Conservation (phyloP, 1,140 invertebrate genomes). For the Drosophila azteca region DNA sequence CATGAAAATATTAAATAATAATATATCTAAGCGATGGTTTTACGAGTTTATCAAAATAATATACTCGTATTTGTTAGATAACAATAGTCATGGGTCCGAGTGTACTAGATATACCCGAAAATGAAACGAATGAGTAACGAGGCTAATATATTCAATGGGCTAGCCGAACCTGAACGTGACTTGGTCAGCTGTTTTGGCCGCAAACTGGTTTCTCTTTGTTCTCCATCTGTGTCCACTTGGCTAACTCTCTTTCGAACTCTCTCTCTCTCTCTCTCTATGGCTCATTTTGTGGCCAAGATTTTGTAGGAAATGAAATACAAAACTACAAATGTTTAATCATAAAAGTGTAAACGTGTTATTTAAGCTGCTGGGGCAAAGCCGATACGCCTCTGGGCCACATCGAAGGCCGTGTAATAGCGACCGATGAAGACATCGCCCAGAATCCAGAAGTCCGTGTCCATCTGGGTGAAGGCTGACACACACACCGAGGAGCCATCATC, state of each 20-base stretch:
- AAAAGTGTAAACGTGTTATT: background rate
- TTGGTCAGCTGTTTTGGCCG: constrained; percentile 34
- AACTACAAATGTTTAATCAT: background rate
- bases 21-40: no score
- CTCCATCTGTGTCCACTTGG: background rate
- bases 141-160: constrained; percentile 26
- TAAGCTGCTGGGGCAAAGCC: constrained; percentile 84
- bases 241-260: constrained; percentile 5
- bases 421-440: constrained; percentile 87
- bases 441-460: constrained; percentile 47
- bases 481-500: constrained; percentile 35
- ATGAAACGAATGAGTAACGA: background rate
- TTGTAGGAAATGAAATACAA: constrained; percentile 20
- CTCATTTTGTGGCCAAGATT: constrained; percentile 15
- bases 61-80: no score
- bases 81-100: no score
- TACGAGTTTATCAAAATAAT: no score
- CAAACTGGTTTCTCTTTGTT: constrained; percentile 23
- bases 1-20: background rate
- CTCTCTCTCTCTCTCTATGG: constrained; percentile 9
- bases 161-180: constrained; percentile 27
- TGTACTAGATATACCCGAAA: background rate
- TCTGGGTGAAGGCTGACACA: constrained; percentile 41
- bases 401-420: constrained; percentile 88
- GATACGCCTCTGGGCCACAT: constrained; percentile 87